Conservation (phyloP, 2,797 vertebrate species). For the Chelmon rostratus region DNA sequence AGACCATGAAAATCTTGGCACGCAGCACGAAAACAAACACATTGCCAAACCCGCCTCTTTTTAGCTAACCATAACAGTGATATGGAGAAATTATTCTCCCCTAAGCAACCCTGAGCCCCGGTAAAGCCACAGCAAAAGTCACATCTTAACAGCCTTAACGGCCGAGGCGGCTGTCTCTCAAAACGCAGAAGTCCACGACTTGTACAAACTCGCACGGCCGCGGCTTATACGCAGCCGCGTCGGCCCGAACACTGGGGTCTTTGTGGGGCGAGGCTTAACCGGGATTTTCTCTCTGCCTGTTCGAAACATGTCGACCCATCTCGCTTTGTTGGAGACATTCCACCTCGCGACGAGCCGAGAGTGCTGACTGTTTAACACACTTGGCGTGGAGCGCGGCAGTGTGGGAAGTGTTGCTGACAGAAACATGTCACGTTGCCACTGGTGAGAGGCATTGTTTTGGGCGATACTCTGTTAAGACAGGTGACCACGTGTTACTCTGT, state of each 20-base stretch:
- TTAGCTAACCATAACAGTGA: conserved; percentile 57
- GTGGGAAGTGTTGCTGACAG: conserved; percentile 77
- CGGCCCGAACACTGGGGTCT: conserved; percentile 75
- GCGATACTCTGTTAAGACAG: conserved; percentile 61
- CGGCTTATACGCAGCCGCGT: conserved; percentile 58
- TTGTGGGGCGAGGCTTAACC: conserved; percentile 73
- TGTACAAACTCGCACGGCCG: conserved; percentile 81
- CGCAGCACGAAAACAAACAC: conserved; percentile 62
- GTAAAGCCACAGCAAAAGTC: conserved; percentile 72
- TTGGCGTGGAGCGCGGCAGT: conserved; percentile 49
- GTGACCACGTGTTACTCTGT: conserved; percentile 67
- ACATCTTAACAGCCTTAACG: conserved; percentile 76
- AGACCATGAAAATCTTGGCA: conserved; percentile 60
- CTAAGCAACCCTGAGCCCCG: conserved; percentile 54
- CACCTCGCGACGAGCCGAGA: conserved; percentile 52
- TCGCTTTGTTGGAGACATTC: conserved; percentile 63
- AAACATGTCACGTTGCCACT: conserved; percentile 69
- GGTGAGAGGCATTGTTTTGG: conserved; percentile 67
- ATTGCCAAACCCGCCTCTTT: conserved; percentile 58
- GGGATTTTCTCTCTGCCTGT: conserved; percentile 65
- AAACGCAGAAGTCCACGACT: conserved; percentile 70
- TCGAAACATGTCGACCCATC: conserved; percentile 70
- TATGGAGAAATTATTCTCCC: conserved; percentile 61
- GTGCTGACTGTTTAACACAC: conserved; percentile 70
- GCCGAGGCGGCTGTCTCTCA: conserved; percentile 72